A percentile compares a stretch with the other conserved stretches of the same genome.
Conservation (phyloP, 2,797 vertebrate genomes). For the Takifugu rubripes region DNA sequence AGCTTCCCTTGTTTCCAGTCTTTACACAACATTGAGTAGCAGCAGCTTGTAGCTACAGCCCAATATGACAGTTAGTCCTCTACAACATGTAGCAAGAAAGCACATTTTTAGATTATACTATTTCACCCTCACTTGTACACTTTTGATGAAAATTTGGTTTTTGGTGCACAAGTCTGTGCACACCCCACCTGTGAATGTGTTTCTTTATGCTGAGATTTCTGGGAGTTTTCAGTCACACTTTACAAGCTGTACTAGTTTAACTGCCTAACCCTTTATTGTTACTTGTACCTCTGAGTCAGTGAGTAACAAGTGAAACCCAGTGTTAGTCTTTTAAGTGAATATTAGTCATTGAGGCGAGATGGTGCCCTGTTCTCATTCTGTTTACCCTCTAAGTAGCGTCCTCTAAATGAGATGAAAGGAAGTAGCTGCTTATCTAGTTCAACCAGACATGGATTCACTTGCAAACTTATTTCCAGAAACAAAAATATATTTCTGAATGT, state of each 20-base stretch:
- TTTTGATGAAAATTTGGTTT: not conserved
- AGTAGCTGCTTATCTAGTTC: conserved; percentile 43
- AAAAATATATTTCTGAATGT: conserved; percentile 13
- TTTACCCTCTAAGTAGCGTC: conserved; percentile 34
- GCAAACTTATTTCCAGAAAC: conserved; percentile 11
- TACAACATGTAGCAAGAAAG: not conserved
- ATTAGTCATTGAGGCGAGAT: conserved; percentile 13
- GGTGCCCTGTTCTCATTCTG: conserved; percentile 16
- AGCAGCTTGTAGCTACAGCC: not conserved
- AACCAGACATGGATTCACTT: conserved; percentile 37
- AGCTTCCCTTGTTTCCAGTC: not conserved
- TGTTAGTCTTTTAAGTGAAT: conserved; percentile 40
- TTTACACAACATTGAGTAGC: not conserved
- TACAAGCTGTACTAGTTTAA: conserved; percentile 23
- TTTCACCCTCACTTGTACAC: too few species aligned
- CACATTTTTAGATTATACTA: not conserved
- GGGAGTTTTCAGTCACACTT: conserved; percentile 18
- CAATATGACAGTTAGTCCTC: not conserved
- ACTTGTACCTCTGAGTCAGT: conserved; percentile 29
- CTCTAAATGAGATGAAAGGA: conserved; percentile 26
- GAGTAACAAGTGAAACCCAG: conserved; percentile 38
- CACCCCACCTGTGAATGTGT: conserved; percentile 11
- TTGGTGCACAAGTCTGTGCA: conserved; percentile 2
- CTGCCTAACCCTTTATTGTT: conserved; percentile 30
- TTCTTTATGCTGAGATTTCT: conserved; percentile 4